Evolutionary conservation across 2,797 vertebrate species (phyloP).

Genomic region (Pantherophis vulpinus): DNA sequence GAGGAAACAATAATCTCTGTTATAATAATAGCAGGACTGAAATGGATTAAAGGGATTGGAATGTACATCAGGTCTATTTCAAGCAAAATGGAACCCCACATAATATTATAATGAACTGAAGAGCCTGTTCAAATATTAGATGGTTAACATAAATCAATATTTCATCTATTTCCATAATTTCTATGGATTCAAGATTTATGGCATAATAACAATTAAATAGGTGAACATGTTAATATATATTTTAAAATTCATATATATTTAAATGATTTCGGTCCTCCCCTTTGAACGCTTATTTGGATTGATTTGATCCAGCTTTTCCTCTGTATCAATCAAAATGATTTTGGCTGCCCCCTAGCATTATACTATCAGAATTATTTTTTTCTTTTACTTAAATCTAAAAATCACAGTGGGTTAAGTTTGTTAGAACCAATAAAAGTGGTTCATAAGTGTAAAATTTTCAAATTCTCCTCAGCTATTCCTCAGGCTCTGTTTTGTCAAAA

Average conservation of each 20-base stretch:
- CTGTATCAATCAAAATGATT: neutral
- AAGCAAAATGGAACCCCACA: neutral
- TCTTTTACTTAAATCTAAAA: neutral
- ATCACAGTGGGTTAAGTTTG: neutral
- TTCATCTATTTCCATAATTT: neutral
- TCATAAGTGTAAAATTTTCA: neutral
- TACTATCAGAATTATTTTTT: neutral
- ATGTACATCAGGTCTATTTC: neutral
- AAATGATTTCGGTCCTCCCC: neutral
- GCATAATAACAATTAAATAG: neutral
- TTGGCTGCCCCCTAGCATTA: neutral
- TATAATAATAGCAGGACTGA: neutral
- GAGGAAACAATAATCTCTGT: conserved; percentile 31
- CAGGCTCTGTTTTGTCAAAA: neutral
- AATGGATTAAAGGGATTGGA: neutral
- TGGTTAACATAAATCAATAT: neutral
- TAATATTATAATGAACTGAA: neutral
- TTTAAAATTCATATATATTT: neutral
- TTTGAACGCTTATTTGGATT: neutral
- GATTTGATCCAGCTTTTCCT: neutral
- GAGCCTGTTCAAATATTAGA: neutral
- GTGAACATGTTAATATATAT: neutral
- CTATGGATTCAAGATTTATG: neutral
- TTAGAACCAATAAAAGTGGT: neutral
- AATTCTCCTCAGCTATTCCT: neutral